These are phyloP conservation scores for Falcaria lacertinaria DNA, from an alignment of 2,888 invertebrate species.

Conservation along the genomic window DNA sequence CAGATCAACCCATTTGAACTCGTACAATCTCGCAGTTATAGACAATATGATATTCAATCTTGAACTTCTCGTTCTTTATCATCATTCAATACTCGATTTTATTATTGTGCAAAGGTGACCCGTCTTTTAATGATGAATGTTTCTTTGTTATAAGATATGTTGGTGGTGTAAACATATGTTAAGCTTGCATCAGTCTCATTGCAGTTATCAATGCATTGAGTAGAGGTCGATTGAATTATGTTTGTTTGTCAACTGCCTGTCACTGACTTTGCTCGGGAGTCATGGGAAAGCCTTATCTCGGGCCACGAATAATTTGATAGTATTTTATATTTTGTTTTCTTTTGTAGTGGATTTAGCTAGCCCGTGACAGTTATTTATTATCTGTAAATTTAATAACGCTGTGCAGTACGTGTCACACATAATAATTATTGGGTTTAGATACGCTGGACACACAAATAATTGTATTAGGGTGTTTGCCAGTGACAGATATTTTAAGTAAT, in stretches of 20 bases:
- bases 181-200: constrained; percentile 25
- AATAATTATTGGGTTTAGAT: not conserved
- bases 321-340: not conserved
- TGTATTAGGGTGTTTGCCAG: not conserved
- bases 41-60: no score
- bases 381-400: not conserved
- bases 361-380: no score
- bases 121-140: not conserved
- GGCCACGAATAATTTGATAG: not conserved
- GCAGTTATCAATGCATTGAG: constrained; percentile 3
- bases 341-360: no score
- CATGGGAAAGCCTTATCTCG: constrained; percentile 1
- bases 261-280: constrained; percentile 1
- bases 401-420: not conserved
- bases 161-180: constrained; percentile 17
- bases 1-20: constrained; percentile 1
- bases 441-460: not conserved
- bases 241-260: constrained; percentile 1
- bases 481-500: not conserved
- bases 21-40: constrained; percentile 3
- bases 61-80: not conserved
- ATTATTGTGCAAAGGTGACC: not conserved
- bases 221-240: constrained; percentile 5
- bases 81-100: constrained; percentile 7
- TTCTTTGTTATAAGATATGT: constrained; percentile 3